Conservation (phyloP, 2,797 vertebrate species). For the Oreochromis mossambicus region DNA sequence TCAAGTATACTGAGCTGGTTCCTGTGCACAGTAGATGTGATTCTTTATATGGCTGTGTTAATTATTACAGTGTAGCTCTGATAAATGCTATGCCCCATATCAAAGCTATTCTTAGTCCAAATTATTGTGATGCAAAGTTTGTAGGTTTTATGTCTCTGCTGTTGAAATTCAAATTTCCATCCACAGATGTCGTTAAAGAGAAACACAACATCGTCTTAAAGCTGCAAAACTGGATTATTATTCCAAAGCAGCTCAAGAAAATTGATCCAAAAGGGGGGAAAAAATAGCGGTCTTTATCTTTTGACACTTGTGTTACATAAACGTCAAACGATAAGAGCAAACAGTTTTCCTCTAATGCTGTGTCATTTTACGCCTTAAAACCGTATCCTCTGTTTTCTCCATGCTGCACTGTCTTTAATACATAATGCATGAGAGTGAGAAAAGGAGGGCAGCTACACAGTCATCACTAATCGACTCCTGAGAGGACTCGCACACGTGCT, state of each 20-base stretch:
- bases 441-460: slow-evolving; percentile 12
- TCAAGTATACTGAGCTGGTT: background rate
- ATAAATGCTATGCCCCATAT: background rate
- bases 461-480: slow-evolving; percentile 37
- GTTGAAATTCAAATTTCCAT: background rate
- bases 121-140: background rate
- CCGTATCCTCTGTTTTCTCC: slow-evolving; percentile 3
- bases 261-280: background rate
- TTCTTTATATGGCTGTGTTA: background rate
- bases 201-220: background rate
- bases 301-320: background rate
- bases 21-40: background rate
- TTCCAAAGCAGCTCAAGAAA: background rate
- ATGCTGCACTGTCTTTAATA: slow-evolving; percentile 14
- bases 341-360: background rate
- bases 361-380: background rate
- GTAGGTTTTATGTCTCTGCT: accelerated
- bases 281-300: background rate
- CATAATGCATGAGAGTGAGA: slow-evolving; percentile 51
- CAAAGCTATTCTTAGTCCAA: background rate
- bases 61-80: background rate
- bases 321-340: background rate
- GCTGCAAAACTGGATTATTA: background rate
- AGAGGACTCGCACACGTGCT: slow-evolving; percentile 11
- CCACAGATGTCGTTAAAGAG: background rate